Conservation (phyloP, 2,797 vertebrate species). For the Phrynocephalus vlangalii region DNA sequence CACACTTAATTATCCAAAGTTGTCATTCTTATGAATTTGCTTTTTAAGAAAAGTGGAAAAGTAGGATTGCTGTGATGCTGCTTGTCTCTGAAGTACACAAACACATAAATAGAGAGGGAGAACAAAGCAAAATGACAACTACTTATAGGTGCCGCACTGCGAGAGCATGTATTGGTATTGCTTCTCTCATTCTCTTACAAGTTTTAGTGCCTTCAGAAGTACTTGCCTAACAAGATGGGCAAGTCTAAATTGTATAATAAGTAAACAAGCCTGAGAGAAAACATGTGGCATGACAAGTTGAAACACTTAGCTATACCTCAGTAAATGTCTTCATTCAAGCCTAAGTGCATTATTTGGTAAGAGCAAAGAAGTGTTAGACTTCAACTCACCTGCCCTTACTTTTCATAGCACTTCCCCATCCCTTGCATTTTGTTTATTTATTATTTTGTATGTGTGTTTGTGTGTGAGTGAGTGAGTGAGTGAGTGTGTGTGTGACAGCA, state of each 20-base stretch:
- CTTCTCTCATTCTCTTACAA: constrained; percentile 62
- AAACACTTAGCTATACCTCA: constrained; percentile 72
- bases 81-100: constrained; percentile 31
- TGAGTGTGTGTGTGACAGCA: no score
- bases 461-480: no score
- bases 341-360: constrained; percentile 45
- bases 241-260: constrained; percentile 77
- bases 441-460: no score
- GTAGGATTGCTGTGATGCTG: fast-evolving
- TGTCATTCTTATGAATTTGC: neutral
- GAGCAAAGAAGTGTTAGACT: constrained; percentile 39
- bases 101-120: neutral
- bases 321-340: constrained; percentile 66
- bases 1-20: neutral
- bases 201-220: constrained; percentile 60
- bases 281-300: constrained; percentile 70
- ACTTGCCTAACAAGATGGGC: constrained; percentile 80
- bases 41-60: constrained; percentile 6
- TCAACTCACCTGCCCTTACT: constrained; percentile 35
- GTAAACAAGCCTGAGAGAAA: constrained; percentile 74
- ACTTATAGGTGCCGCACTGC: constrained; percentile 35
- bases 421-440: neutral
- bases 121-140: constrained; percentile 14
- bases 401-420: fast-evolving
- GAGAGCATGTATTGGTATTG: constrained; percentile 56